A percentile compares a stretch with the other conserved stretches of the same genome.
Conservation (phyloP, 30 jellyfish, hydroid and myxozoan species). For the Pelagia noctiluca region DNA sequence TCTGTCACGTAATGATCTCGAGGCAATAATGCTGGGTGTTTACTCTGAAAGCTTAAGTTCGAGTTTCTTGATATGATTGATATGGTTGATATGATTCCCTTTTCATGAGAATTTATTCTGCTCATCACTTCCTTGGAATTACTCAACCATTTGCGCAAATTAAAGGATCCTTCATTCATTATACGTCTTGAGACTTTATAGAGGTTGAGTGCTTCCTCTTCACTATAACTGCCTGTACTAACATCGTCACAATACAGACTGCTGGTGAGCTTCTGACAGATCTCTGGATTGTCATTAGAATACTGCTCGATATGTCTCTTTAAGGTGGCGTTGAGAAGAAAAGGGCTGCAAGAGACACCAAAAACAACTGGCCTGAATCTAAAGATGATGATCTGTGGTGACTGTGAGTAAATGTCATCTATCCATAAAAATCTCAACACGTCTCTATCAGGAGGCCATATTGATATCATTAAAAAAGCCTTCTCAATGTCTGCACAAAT, state of each 20-base stretch:
- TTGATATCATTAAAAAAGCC: neutral
- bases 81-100: neutral
- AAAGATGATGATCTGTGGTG: neutral
- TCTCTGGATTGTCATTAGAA: neutral
- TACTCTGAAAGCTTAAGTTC: neutral
- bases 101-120: neutral
- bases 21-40: slow-evolving; percentile 7
- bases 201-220: neutral
- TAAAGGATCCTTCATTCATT: slow-evolving; percentile 15
- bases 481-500: neutral
- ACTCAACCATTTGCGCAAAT: neutral
- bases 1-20: slow-evolving; percentile 3
- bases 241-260: slow-evolving; percentile 4
- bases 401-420: too few relatives aligned
- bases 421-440: neutral
- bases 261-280: neutral
- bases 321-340: slow-evolving; percentile 8
- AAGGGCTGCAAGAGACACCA: too few relatives aligned
- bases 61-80: neutral
- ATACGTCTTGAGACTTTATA: neutral
- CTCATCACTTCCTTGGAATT: neutral
- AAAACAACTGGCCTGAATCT: neutral
- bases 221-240: neutral
- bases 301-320: slow-evolving; percentile 1
- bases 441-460: neutral